These are phyloP conservation scores for Zaprionus tsacasi DNA, from an alignment of 1,140 invertebrate species.

Conservation along the genomic window DNA sequence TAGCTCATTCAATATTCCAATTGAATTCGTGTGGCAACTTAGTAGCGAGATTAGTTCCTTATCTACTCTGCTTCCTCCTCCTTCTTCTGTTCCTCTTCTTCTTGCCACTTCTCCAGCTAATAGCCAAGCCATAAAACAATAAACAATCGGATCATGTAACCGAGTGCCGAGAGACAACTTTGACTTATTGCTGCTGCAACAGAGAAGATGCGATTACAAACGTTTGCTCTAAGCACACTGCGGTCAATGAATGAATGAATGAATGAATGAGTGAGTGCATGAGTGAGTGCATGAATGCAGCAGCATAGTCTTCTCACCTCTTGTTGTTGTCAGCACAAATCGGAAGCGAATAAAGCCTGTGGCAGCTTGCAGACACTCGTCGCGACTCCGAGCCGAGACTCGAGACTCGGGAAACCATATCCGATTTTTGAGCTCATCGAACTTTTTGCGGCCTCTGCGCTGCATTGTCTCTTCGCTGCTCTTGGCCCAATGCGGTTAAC, in stretches of 20 bases:
- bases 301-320: constrained; percentile 68
- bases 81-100: not conserved
- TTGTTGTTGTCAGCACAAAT: constrained; percentile 52
- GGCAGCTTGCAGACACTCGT: too few relatives aligned
- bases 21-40: constrained; percentile 22
- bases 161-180: constrained; percentile 59
- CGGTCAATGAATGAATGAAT: constrained; percentile 69
- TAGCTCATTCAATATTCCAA: constrained; percentile 7
- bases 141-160: constrained; percentile 50
- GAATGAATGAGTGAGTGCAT: constrained; percentile 28
- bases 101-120: constrained; percentile 58
- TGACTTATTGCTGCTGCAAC: constrained; percentile 80
- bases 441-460: constrained; percentile 61
- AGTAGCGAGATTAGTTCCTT: constrained; percentile 45
- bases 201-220: constrained; percentile 77
- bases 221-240: constrained; percentile 58
- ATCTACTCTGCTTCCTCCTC: not conserved
- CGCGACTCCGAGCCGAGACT: not conserved
- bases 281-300: constrained; percentile 18
- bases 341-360: constrained; percentile 54
- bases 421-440: constrained; percentile 69
- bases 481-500: constrained; percentile 73
- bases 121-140: constrained; percentile 78
- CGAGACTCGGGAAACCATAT: constrained; percentile 61
- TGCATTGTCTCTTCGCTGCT: constrained; percentile 45